Base-by-base conservation (phyloP, 2,797 vertebrate genomes). In the Psittacula echo region DNA sequence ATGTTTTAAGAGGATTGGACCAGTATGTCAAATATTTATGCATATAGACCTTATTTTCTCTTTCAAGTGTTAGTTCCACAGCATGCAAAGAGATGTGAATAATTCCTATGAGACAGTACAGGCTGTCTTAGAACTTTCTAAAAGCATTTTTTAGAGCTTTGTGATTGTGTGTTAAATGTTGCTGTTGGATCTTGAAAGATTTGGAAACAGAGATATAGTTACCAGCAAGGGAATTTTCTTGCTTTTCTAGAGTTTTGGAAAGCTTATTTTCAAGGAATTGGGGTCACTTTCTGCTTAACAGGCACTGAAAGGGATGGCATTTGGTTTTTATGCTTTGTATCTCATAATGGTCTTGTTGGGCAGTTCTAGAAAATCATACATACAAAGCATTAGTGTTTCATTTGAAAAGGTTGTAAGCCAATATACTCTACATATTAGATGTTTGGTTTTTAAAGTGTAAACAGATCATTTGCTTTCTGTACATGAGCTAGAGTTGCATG, bases 1-100 rank as follows among this genome's bases (percentile, higher is more conserved):
- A 90, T 0, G 6, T 91, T 94, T 91, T 95, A 88, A 95, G 79
- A 85, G 68, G 73, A 83, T 84, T 87, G 91, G 79, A 90, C 89
- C 75, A 74, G 45, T 87, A 72, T 90, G 87, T 84, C 93, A 96
- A 95, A 93, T 89, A 92, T 95, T 96, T 96, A 93, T 94, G 87
- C 37, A 66, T 89, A 71, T 87, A 87, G 89, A 91, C 90, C 88
- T 94, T 97, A 83, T 81, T 95, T 93, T 91, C 50, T 37, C 67
- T 95, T 87, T 95, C 86, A 80, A 94, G 92, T 89, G 68, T 92
- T 92, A 66, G 47, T 72, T 93, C 87, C 72, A 94, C 44, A 87
- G 90, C 1, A 0, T 93, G 50, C 70, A 85, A 75, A 7, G 50
- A 79, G 79, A 80, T 62, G 71, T 45, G 80, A 93, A 45, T 95